Percentiles rank a stretch among this genome's conserved stretches.
These are phyloP conservation scores for Xylophagus ater DNA, from an alignment of 2,888 invertebrate genomes.

Conservation along the genomic window DNA sequence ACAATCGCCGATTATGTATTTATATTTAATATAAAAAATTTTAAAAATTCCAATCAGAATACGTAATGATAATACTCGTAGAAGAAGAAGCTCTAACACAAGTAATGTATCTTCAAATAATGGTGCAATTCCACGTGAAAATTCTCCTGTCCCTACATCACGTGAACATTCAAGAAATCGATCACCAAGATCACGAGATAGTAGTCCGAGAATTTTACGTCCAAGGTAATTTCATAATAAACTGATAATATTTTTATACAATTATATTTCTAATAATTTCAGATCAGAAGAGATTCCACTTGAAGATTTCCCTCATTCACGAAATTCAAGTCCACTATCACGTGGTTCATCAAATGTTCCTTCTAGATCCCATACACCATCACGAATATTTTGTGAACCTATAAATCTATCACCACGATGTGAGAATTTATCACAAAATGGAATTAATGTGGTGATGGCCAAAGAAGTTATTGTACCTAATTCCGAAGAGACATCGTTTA, in stretches of 20 bases:
- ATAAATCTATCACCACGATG: constrained; percentile 19
- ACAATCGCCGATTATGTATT: not conserved
- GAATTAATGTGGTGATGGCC: constrained; percentile 22
- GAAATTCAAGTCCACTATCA: constrained; percentile 40
- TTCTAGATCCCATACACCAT: constrained; percentile 42
- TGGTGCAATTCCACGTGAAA: constrained; percentile 35
- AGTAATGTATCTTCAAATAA: constrained; percentile 42
- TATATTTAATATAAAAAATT: not conserved
- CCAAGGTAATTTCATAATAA: constrained; percentile 40
- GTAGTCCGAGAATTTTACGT: constrained; percentile 59
- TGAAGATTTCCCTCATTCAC: constrained; percentile 58
- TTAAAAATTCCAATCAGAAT: constrained; percentile 8
- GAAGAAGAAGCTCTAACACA: constrained; percentile 40
- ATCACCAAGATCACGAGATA: constrained; percentile 49
- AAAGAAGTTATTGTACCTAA: constrained; percentile 27
- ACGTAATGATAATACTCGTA: constrained; percentile 28
- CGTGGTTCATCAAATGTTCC: constrained; percentile 28
- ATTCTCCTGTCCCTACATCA: constrained; percentile 37
- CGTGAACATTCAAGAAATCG: constrained; percentile 33
- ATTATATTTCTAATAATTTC: not conserved
- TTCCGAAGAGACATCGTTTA: constrained; percentile 75
- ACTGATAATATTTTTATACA: not conserved
- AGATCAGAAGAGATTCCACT: constrained; percentile 68
- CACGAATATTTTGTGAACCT: constrained; percentile 27
- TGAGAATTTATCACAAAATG: constrained; percentile 18